Evolutionary conservation across 2,888 invertebrate species (phyloP), one percentile per base, ranked within the genome.

Genomic region (Lymantria monacha): DNA sequence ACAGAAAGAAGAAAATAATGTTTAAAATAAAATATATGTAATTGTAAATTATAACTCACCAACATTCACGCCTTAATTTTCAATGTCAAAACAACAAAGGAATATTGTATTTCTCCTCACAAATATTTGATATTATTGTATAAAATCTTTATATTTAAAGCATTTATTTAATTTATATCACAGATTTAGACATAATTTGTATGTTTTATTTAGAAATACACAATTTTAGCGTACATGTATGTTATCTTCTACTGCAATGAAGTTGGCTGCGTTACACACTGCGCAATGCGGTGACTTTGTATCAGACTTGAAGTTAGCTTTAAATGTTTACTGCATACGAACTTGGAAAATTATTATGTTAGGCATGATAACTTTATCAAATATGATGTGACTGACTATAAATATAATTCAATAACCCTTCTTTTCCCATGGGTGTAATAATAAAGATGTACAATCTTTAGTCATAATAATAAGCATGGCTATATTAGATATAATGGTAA

Each of bases 211-310:
- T 59, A 36, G 41, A 51, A 56, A 54, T 59, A 56, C 53, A 66
- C 47, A 57, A 44, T 58, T 54, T 63, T 61, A 55, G 41, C 55
- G 45, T 53, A 65, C 63, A 61, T 62, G 59, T 66, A 59, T 73
- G 63, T 72, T 70, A 59, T 67, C 61, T 67, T 70, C 57, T 61
- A 78, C 68, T 72, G 63, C 40, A 46, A 51, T 78, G 83, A 86
- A 79, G 72, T 74, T 71, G 54, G 74, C 44, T 37, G 45, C 36
- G 46, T 9, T 3, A 44, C 42, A 55, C 48, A 52, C 76, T 85
- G 85, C 85, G 85, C 85, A 85, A 70, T 85, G 85, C 85, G 82
- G 76, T 33, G 53, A 63, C 68, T 55, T 59, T 54, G 70, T 75
- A 74, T 15, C 69, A 70, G 44, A n/a, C n/a, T 55, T 74, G 84